Base-by-base conservation (phyloP, 2,797 vertebrate species). In the Muscicapa comitata region DNA sequence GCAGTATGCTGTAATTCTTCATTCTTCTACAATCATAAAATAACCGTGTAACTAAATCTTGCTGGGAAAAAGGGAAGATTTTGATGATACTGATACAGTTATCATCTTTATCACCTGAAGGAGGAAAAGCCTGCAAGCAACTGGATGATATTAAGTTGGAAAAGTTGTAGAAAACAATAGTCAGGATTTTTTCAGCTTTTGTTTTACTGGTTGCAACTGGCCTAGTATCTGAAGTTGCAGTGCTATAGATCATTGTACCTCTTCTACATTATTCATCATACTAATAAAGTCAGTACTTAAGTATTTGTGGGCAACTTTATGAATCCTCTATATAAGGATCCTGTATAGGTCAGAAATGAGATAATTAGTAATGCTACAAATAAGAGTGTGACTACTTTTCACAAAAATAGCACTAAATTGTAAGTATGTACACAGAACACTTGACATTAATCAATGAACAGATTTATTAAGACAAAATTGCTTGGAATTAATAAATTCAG, bases 391-490 rank as follows among this genome's bases (percentile, higher is more conserved):
- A n/a, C 42, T 50, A 26, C 48, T 71, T 51, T 89, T 42, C 65
- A 33, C 40, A 85, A 57, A 94, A 91, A 61, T 67, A 89, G 5
- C 42, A 55, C 20, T 37, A 42, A 85, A 43, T 37, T 68, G 6
- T 70, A 80, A 62, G 13, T 86, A 14, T 88, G n/a, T 75, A 88
- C 37, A 35, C 74, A 89, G 53, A 94, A 11, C 40, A 89, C 74
- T 94, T 76, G 31, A 85, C 79, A 85, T 79, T 87, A 93, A 73
- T 89, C 78, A 79, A 59, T 70, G 47, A 84, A 67, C n/a, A 80
- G 33, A 31, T 89, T 55, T 84, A 80, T 95, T 91, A 73, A 79
- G 42, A 61, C 38, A 80, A 92, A 89, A 54, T 50, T 78, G 35
- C 62, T 85, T 75, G n/a, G 26, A 93, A 86, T 75, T 71, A 83